These are phyloP conservation scores for Dorcus hopei DNA, from an alignment of 2,888 invertebrate genomes.

Conservation along the genomic window DNA sequence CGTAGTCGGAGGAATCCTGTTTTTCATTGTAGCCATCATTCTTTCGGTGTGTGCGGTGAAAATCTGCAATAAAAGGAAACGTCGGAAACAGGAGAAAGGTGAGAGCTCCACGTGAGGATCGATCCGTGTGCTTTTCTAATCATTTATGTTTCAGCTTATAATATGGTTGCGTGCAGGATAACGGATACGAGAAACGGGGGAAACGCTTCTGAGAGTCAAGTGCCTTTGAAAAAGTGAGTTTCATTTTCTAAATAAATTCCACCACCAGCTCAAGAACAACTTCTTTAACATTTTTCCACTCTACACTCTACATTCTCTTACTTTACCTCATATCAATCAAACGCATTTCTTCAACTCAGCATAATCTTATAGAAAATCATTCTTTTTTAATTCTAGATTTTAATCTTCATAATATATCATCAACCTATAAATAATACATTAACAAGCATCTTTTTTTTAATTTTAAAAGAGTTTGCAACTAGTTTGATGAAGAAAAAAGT, in stretches of 20 bases:
- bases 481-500: too few relatives aligned
- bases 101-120: constrained; percentile 39
- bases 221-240: constrained; percentile 97
- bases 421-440: too few relatives aligned
- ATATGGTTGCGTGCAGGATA: constrained; percentile 96
- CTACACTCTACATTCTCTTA: neutral
- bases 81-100: constrained; percentile 98
- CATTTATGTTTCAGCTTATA: constrained; percentile 79
- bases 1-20: constrained; percentile 93
- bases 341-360: constrained; percentile 6
- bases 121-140: constrained; percentile 1
- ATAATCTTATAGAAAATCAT: constrained; percentile 10
- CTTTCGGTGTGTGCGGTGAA: constrained; percentile 96
- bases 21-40: constrained; percentile 96
- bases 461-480: too few relatives aligned
- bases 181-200: constrained; percentile 89
- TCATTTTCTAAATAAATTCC: neutral
- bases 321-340: neutral
- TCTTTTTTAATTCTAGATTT: too few relatives aligned
- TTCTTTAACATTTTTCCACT: too few relatives aligned
- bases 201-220: constrained; percentile 82
- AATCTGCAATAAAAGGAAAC: constrained; percentile 95
- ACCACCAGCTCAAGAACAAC: neutral
- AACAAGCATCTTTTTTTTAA: too few relatives aligned
- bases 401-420: too few relatives aligned